These are phyloP conservation scores for Anabacerthia variegaticeps DNA, from an alignment of 2,797 vertebrate genomes.

Conservation along the genomic window DNA sequence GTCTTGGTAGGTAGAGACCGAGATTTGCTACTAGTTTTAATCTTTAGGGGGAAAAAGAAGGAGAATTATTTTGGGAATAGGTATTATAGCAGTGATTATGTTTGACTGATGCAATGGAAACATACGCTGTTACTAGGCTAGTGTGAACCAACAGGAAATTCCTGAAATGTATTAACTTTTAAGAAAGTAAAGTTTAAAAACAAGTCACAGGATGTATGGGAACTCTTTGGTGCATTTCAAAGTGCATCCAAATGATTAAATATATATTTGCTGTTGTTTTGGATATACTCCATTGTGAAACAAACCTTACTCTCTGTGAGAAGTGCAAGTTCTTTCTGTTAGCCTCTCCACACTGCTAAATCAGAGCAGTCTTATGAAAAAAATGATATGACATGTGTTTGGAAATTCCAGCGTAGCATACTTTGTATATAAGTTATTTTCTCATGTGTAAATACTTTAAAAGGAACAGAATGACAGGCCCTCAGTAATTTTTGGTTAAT, in stretches of 20 bases:
- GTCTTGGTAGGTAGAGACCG: slow-evolving; percentile 26
- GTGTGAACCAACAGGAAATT: background rate
- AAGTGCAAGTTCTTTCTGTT: background rate
- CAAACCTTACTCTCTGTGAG: background rate
- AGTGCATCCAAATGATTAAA: background rate
- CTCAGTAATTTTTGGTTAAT: background rate
- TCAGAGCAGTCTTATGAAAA: background rate
- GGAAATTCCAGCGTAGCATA: background rate
- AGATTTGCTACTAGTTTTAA: slow-evolving; percentile 29
- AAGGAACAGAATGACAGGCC: background rate
- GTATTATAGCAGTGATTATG: background rate
- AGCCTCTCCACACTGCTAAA: background rate
- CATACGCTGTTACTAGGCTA: background rate
- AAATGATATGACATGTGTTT: background rate
- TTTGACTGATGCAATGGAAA: background rate
- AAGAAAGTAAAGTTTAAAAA: background rate
- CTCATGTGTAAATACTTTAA: background rate
- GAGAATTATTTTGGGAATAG: background rate
- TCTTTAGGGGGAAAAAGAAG: background rate
- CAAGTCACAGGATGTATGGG: background rate
- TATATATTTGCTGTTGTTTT: background rate
- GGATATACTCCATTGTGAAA: background rate
- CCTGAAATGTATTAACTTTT: background rate
- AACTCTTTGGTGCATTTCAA: background rate
- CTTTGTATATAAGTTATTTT: background rate